A percentile compares a stretch with the other conserved stretches of the same genome.
Conservation (phyloP, 2,797 vertebrate species). For the Fratercula arctica region DNA sequence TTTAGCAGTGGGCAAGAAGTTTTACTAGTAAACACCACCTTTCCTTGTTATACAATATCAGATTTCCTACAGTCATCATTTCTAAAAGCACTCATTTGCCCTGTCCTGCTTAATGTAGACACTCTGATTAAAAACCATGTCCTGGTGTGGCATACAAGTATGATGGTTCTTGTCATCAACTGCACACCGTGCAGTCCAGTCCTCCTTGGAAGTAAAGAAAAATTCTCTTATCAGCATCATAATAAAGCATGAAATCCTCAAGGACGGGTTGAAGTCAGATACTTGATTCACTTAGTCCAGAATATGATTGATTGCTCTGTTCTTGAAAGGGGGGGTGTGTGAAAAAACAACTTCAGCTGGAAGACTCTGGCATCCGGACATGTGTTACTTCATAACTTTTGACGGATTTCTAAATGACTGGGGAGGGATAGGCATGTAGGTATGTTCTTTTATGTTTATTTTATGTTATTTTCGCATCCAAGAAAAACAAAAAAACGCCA, state of each 20-base stretch:
- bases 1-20: background rate
- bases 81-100: background rate
- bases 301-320: background rate
- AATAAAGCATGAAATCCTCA: background rate
- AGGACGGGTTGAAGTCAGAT: background rate
- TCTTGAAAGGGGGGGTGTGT: background rate
- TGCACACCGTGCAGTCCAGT: background rate
- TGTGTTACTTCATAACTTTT: background rate
- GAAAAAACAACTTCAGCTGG: background rate
- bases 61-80: background rate
- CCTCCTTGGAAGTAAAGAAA: background rate
- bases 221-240: background rate
- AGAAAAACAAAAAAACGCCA: background rate
- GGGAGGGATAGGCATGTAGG: background rate
- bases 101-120: background rate
- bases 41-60: background rate
- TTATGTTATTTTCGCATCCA: background rate
- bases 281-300: background rate
- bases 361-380: background rate
- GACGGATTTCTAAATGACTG: background rate
- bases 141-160: background rate
- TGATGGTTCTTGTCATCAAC: background rate
- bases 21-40: background rate
- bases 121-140: background rate
- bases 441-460: background rate